Conservation (phyloP, 2,113 vertebrate species). For the Ptilorrhoa leucosticta region DNA sequence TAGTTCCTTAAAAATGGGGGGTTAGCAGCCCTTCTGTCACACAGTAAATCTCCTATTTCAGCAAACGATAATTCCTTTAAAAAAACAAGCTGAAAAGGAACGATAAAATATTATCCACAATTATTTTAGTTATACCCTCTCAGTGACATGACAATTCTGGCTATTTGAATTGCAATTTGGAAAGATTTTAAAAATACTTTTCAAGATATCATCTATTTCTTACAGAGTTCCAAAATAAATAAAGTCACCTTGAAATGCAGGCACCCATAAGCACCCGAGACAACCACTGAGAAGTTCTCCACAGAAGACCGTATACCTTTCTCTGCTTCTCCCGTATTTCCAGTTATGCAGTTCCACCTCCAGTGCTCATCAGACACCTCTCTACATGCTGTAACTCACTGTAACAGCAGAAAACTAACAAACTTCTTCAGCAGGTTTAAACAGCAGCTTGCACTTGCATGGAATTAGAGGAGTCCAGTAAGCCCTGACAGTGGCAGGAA, state of each 20-base stretch:
- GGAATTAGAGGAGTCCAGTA: not conserved
- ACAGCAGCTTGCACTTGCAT: not conserved
- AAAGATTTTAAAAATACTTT: not conserved
- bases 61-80: not conserved
- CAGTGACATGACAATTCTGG: not conserved
- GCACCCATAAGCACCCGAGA: fast-evolving
- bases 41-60: not conserved
- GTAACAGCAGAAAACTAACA: not conserved
- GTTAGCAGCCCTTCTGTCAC: not conserved
- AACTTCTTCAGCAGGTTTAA: not conserved
- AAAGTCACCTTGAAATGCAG: not conserved
- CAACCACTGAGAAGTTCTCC: not conserved
- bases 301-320: not conserved
- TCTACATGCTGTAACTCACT: not conserved
- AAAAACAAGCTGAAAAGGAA: not conserved
- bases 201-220: not conserved
- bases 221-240: not conserved
- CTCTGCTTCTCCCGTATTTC: not conserved
- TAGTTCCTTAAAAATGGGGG: not conserved
- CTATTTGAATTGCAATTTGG: not conserved
- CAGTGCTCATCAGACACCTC: not conserved
- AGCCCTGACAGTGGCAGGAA: not conserved
- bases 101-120: not conserved
- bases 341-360: not conserved
- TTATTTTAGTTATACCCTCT: not conserved